Evolutionary conservation across 2,113 vertebrate species (phyloP), one percentile per base, ranked within the genome.

Genomic region (Podilymbus podiceps): DNA sequence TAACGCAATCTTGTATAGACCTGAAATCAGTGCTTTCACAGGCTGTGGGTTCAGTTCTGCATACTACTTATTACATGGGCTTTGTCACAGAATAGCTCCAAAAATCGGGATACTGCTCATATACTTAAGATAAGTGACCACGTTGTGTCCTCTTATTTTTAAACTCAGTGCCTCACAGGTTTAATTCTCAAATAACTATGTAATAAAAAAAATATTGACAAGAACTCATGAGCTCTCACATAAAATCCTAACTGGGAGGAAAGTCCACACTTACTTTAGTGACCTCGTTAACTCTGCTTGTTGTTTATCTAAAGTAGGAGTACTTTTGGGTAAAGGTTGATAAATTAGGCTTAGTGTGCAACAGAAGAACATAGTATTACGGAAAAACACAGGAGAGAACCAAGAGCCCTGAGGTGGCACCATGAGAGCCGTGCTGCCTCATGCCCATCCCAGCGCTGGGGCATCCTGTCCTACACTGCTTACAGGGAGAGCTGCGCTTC

Each of bases 401-500:
- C 9, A 18, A 40, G 38, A 60, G 46, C 19, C 38, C 12, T 6
- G 15, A 8, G 31, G 27, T 16, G 21, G 50, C 31, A 56, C 7
- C 2, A 2, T 2, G 15, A 47, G 25, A 33, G 40, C 40, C 0
- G 5, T 1, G 4, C 10, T 21, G 42, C 11, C n/a, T 10, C 9
- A 2, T 31, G 30, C 42, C 49, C 20, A 4, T 5, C 40, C 50
- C n/a, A 25, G 27, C 19, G 31, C 53, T 23, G 22, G 11, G 30
- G 15, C 33, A 30, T 28, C 15, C 20, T 68, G 22, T 68, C 21
- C 33, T 33, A 55, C 13, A 2, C 8, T 0, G 0, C 42, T 8
- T 52, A 24, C 24, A 19, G 13, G 30, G 35, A 8, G 63, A 52
- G 28, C 4, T 63, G 53, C 13, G 3, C 15, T 71, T 84, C 1